These are phyloP conservation scores for Microctenopoma lineatum DNA, from an alignment of 2,797 vertebrate genomes.

Conservation along the genomic window DNA sequence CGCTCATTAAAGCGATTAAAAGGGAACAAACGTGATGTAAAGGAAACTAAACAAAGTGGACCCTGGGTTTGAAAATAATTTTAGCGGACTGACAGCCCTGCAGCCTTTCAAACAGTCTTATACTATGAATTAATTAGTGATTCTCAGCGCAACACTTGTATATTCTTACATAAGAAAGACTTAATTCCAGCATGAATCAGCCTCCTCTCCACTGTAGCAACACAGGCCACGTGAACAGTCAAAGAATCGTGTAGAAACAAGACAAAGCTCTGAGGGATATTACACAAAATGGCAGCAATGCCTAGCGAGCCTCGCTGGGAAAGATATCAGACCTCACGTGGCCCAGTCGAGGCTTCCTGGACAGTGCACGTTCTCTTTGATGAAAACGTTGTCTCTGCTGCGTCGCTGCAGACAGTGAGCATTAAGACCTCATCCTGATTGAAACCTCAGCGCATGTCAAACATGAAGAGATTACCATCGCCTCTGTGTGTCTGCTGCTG, in stretches of 20 bases:
- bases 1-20: conserved; percentile 2
- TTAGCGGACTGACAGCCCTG: not conserved
- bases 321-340: conserved; percentile 42
- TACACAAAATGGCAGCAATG: conserved; percentile 56
- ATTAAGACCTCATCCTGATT: conserved; percentile 38
- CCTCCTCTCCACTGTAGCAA: conserved; percentile 12
- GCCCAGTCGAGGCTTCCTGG: conserved; percentile 55
- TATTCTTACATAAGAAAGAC: conserved; percentile 14
- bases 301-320: conserved; percentile 24
- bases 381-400: conserved; percentile 41
- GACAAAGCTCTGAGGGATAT: conserved; percentile 38
- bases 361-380: conserved; percentile 32
- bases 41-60: conserved; percentile 3
- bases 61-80: conserved; percentile 17
- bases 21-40: not conserved
- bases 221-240: conserved; percentile 43
- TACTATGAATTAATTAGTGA: not conserved
- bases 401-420: conserved; percentile 10
- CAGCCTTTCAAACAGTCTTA: conserved; percentile 9
- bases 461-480: conserved; percentile 60
- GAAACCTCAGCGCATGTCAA: conserved; percentile 34
- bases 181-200: conserved; percentile 22
- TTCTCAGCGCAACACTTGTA: conserved; percentile 14
- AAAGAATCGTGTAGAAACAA: conserved; percentile 45
- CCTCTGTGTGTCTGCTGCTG: conserved; percentile 30